Conservation (phyloP, 2,113 vertebrate genomes). For the Thermophis baileyi region DNA sequence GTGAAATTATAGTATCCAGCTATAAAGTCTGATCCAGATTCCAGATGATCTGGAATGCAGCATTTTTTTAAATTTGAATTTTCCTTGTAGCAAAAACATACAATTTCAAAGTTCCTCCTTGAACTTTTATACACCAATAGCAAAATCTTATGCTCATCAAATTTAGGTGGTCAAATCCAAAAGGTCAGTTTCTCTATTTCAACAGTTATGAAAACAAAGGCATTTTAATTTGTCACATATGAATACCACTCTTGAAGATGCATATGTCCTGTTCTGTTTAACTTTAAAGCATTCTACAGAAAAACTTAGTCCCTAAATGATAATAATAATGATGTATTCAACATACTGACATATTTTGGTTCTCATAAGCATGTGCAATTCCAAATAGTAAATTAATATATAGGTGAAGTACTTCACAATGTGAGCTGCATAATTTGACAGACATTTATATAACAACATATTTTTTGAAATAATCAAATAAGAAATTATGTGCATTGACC, state of each 20-base stretch:
- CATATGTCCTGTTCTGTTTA: neutral
- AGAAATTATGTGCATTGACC: neutral
- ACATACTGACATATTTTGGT: neutral
- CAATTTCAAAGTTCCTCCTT: neutral
- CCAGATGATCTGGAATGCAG: neutral
- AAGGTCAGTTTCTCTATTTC: neutral
- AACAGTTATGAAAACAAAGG: neutral
- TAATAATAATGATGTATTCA: neutral
- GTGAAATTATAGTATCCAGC: neutral
- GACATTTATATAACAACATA: neutral
- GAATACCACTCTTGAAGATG: neutral
- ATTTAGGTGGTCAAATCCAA: neutral
- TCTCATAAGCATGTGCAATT: conserved; percentile 8
- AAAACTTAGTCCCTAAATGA: neutral
- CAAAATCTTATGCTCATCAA: neutral
- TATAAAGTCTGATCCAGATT: neutral
- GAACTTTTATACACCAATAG: neutral
- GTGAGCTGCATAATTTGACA: neutral
- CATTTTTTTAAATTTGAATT: neutral
- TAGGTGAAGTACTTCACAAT: neutral
- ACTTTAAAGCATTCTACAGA: neutral
- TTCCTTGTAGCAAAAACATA: neutral
- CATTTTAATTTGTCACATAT: neutral
- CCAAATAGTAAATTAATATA: neutral
- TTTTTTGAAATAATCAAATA: neutral